A percentile compares a stretch with the other conserved stretches of the same genome.
Evolutionary conservation across 2,113 vertebrate genomes (phyloP).

Genomic region (Sinocyclocheilus grahami): DNA sequence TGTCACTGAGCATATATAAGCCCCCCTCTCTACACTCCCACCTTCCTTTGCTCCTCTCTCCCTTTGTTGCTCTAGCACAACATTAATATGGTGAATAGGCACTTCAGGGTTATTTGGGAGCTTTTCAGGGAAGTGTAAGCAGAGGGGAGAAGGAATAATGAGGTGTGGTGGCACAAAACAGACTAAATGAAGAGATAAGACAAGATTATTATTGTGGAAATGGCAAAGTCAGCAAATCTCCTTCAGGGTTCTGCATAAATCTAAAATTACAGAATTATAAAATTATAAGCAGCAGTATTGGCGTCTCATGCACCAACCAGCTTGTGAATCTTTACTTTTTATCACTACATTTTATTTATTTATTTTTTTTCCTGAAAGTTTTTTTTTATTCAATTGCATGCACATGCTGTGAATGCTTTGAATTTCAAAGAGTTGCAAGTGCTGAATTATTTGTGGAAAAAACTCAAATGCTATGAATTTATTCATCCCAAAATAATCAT

Average conservation of each 20-base stretch:
- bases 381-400: not conserved
- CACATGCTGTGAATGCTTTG: constrained; percentile 23
- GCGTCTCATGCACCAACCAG: constrained; percentile 4
- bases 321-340: constrained; percentile 28
- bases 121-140: constrained; percentile 53
- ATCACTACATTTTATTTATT: not conserved
- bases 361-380: not conserved
- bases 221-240: constrained; percentile 42
- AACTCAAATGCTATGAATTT: constrained; percentile 38
- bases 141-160: constrained; percentile 54
- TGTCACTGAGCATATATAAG: constrained; percentile 50
- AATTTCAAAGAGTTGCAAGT: constrained; percentile 46
- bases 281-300: not conserved
- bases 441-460: constrained; percentile 38
- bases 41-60: constrained; percentile 49
- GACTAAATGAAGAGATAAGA: constrained; percentile 41
- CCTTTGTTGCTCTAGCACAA: constrained; percentile 58
- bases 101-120: constrained; percentile 63
- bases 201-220: constrained; percentile 36
- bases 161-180: constrained; percentile 38
- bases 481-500: constrained; percentile 48
- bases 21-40: constrained; percentile 31
- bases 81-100: constrained; percentile 62
- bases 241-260: constrained; percentile 19
- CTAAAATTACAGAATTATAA: constrained; percentile 14